Conservation (phyloP, 2,797 vertebrate genomes). For the Tragelaphus eurycerus region DNA sequence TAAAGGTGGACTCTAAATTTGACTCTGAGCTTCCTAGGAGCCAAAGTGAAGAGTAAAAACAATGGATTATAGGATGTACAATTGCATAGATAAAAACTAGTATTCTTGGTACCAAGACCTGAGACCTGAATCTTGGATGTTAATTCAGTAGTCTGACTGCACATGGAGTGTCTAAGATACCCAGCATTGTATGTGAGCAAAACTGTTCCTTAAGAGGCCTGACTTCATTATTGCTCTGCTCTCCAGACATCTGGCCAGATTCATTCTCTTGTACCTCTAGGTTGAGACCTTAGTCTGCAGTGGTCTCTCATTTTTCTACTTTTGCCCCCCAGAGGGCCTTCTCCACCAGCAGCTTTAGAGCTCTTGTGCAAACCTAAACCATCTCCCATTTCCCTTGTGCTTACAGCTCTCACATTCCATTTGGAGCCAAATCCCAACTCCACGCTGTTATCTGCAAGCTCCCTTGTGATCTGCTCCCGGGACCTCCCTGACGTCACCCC, state of each 20-base stretch:
- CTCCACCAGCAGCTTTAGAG: background rate
- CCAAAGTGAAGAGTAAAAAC: background rate
- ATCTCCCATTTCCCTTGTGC: background rate
- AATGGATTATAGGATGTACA: background rate
- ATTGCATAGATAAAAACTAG: background rate
- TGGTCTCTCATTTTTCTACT: background rate
- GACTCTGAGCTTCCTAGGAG: background rate
- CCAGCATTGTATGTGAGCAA: background rate
- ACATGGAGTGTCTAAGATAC: fast-evolving
- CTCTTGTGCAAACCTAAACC: background rate
- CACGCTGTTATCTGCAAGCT: fast-evolving
- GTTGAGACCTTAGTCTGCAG: background rate
- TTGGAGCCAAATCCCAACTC: background rate
- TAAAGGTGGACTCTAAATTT: background rate
- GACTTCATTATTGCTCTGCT: background rate
- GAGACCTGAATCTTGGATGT: background rate
- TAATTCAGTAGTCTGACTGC: background rate
- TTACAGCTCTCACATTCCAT: background rate
- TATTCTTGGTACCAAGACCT: background rate
- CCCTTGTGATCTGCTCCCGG: fast-evolving
- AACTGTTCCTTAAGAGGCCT: background rate
- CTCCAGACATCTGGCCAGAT: background rate
- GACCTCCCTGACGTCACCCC: background rate
- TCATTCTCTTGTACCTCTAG: background rate
- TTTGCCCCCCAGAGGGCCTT: too few species aligned